A percentile compares a stretch with the other conserved stretches of the same genome.
phyloP scores from a whole-genome alignment of 2,888 invertebrate genomes.

The Lydus trimaculatus region DNA sequence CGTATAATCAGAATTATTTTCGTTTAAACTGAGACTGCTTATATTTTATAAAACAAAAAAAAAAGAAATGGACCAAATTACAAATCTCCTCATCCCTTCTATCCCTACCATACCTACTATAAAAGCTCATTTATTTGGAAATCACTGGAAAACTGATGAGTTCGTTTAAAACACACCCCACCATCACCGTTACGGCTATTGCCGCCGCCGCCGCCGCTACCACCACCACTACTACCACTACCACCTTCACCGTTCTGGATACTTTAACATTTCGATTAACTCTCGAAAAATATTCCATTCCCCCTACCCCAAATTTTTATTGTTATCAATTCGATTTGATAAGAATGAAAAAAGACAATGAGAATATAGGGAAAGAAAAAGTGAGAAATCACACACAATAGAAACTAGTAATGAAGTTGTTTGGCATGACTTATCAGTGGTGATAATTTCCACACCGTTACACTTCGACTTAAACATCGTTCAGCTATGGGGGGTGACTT shows the following conservation, averaged over 20 bases:
- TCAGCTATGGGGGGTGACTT: slow-evolving; percentile 34
- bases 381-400: slow-evolving; percentile 10
- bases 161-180: slow-evolving; percentile 45
- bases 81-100: background rate
- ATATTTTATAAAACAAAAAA: background rate
- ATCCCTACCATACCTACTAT: background rate
- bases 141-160: slow-evolving; percentile 53
- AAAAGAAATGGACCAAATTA: slow-evolving; percentile 1
- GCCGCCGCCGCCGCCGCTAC: background rate
- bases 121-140: slow-evolving; percentile 50
- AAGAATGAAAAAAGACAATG: background rate
- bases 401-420: slow-evolving; percentile 53
- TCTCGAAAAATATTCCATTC: slow-evolving; percentile 50
- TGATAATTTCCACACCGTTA: slow-evolving; percentile 60
- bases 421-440: slow-evolving; percentile 56
- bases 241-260: slow-evolving; percentile 36
- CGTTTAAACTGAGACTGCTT: background rate
- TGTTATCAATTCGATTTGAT: slow-evolving; percentile 19
- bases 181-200: slow-evolving; percentile 2
- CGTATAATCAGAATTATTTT: background rate
- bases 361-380: background rate
- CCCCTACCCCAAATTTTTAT: slow-evolving; percentile 35
- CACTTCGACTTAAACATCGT: slow-evolving; percentile 51
- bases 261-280: slow-evolving; percentile 54
- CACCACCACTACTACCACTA: background rate